Evolutionary conservation across 2,888 invertebrate genomes (phyloP).

Genomic region (Cryptus viduatorius): DNA sequence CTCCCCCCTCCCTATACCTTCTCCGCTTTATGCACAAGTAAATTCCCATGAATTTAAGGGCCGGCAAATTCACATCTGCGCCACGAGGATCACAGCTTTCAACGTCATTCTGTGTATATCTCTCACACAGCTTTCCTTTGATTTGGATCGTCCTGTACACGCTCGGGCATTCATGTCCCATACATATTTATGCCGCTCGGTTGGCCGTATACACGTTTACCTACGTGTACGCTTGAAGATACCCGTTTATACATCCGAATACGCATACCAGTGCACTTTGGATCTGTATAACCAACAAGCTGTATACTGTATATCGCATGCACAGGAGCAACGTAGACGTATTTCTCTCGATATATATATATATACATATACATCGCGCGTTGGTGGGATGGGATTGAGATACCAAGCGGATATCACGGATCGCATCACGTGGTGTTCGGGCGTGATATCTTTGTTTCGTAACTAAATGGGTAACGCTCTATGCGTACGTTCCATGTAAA

Average conservation of each 20-base stretch:
- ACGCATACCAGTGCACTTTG: not conserved
- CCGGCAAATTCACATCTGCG: slow-evolving; percentile 16
- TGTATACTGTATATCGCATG: not conserved
- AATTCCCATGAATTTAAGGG: slow-evolving; percentile 52
- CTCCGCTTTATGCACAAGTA: slow-evolving; percentile 24
- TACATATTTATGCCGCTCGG: slow-evolving; percentile 82
- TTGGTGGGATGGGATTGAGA: slow-evolving; percentile 33
- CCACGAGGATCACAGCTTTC: slow-evolving; percentile 14
- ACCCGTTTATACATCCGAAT: not conserved
- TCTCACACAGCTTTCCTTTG: slow-evolving; percentile 40
- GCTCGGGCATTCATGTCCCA: slow-evolving; percentile 83
- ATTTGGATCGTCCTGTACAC: slow-evolving; percentile 72
- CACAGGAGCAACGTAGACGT: slow-evolving; percentile 13
- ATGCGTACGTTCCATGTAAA: slow-evolving; percentile 65
- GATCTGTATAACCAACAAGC: not conserved
- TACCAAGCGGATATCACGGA: slow-evolving; percentile 74
- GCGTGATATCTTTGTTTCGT: slow-evolving; percentile 83
- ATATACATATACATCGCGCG: slow-evolving; percentile 39
- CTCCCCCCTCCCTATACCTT: slow-evolving; percentile 4
- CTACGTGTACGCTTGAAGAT: slow-evolving; percentile 36
- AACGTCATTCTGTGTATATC: slow-evolving; percentile 23
- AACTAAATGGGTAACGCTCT: slow-evolving; percentile 78
- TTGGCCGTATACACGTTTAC: slow-evolving; percentile 76
- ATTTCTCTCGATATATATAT: not conserved
- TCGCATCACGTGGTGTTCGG: slow-evolving; percentile 78